Conservation (phyloP, 2,888 invertebrate species). For the Cryptocephalus primarius region DNA sequence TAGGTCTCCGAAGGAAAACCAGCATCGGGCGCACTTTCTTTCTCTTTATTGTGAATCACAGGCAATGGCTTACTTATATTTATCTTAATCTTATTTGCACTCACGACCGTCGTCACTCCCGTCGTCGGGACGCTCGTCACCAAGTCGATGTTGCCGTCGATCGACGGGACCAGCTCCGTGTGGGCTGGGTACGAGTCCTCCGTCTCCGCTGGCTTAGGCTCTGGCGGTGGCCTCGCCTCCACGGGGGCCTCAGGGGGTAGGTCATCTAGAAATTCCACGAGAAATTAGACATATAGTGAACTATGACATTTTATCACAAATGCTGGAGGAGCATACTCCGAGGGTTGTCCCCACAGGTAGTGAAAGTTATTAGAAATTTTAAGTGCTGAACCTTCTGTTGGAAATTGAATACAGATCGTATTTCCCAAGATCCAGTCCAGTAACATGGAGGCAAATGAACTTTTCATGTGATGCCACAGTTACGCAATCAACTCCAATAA, state of each 20-base stretch:
- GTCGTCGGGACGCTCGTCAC: constrained; percentile 15
- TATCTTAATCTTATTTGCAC: constrained; percentile 59
- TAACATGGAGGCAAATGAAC: no score
- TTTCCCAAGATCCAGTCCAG: no score
- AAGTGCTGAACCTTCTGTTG: no score
- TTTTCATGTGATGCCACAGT: no score
- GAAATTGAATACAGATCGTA: no score
- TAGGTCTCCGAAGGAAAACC: constrained; percentile 10
- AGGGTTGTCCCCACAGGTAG: no score
- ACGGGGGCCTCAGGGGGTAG: not conserved
- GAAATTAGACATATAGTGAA: no score
- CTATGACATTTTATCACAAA: no score
- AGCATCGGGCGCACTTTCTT: constrained; percentile 11
- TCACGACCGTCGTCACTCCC: constrained; percentile 19
- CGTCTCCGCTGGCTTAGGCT: not conserved
- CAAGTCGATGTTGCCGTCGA: constrained; percentile 66
- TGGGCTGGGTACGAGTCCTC: constrained; percentile 34
- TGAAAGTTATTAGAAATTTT: no score
- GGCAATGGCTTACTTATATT: constrained; percentile 65
- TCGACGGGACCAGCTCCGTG: constrained; percentile 50
- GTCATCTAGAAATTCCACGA: not conserved
- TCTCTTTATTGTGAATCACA: constrained; percentile 32
- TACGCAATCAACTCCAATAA: no score
- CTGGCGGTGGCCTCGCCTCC: not conserved
- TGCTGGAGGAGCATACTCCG: no score